Evolutionary conservation across 2,797 vertebrate species (phyloP).

Genomic region (Mus minutoides): DNA sequence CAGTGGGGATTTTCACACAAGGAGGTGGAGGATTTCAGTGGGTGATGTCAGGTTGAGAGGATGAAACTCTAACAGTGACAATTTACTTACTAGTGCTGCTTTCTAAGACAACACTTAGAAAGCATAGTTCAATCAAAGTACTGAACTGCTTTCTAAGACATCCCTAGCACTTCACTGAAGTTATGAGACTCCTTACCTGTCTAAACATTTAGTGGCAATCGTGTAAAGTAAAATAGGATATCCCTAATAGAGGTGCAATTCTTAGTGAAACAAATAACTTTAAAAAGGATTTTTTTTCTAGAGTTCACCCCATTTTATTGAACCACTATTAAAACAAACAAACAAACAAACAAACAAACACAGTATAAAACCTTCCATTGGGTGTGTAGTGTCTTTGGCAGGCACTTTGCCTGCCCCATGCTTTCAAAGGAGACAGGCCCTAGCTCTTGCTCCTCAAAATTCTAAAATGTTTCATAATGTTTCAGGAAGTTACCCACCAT

Average conservation of each 20-base stretch:
- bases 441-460: background rate
- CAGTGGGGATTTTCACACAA: background rate
- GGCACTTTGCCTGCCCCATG: background rate
- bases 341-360: background rate
- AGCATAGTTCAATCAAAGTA: too few relatives aligned
- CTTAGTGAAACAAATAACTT: background rate
- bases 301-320: background rate
- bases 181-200: background rate
- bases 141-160: conserved; percentile 11
- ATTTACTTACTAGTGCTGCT: background rate
- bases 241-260: background rate
- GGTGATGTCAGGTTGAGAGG: background rate
- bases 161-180: background rate
- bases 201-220: background rate
- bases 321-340: background rate
- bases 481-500: background rate
- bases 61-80: background rate
- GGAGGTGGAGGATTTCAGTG: background rate
- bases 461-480: background rate
- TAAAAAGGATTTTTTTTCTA: background rate
- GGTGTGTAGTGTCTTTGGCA: background rate
- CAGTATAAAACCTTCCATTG: background rate
- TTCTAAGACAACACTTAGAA: too few relatives aligned
- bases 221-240: background rate
- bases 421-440: background rate